Evolutionary conservation across 2,888 invertebrate species (phyloP), one percentile per base, ranked within the genome.

Genomic region (Brachypterus glaber): DNA sequence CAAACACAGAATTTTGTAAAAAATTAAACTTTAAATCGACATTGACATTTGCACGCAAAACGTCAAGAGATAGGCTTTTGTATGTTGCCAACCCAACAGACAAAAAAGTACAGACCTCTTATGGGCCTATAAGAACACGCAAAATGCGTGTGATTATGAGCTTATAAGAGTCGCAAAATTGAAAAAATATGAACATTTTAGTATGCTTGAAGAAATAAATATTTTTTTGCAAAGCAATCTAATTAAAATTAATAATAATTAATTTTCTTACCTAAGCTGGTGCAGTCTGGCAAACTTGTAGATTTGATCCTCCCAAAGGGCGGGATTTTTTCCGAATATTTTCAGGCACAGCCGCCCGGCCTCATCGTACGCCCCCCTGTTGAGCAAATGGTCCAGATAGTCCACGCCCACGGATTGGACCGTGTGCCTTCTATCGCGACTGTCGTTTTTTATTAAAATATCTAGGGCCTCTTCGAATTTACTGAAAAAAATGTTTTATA

Each of bases 241-340:
- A 15, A 15, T 14, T 16, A 9, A 32, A 9, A 9, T 32, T 11
- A 29, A 8, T 35, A 14, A 33, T 38, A 37, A 11, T 39, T 17
- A 14, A 18, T 9, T 9, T 27, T 64, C 58, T 25, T 60, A 69
- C 46, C 71, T 70, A 13, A 95, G 66, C 55, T 91, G 88, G 48
- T 86, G 81, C 7, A 83, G 79, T 51, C 79, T 76, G 7, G 84
- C 83, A 68, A 96, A 96, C 66, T 91, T 90, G 43, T 84, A 80
- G 26, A 93, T 82, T 65, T 91, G 88, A 48, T 83, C 83, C 62
- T 95, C 92, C 96, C 96, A 96, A 30, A 87, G 67, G 17, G 74
- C 70, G 66, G 85, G 87, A 59, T 87, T 84, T 50, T 77, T 78
- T 39, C 84, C 86, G 49, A 89, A 78, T 51, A 92, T 82, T 51